These are phyloP conservation scores for Phylloscopus whistleri DNA, from an alignment of 2,113 vertebrate species.

Conservation along the genomic window DNA sequence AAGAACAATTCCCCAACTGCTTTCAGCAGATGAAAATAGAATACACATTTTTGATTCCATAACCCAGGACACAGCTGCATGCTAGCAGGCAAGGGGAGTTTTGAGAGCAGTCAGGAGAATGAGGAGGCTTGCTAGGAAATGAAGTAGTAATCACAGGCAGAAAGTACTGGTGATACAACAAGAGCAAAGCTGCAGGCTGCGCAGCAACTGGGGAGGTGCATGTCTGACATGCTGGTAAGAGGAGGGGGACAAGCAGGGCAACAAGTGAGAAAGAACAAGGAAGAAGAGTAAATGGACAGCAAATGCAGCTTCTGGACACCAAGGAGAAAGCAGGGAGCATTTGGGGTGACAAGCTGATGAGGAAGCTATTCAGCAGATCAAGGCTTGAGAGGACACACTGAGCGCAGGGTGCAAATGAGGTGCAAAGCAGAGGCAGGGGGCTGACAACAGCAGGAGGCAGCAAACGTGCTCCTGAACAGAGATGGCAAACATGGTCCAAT, in stretches of 20 bases:
- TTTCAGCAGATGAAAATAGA: no score
- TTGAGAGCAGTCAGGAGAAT: neutral
- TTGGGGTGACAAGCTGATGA: neutral
- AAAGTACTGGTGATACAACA: neutral
- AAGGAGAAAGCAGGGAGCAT: neutral
- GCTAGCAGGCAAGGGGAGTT: neutral
- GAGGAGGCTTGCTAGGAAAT: neutral
- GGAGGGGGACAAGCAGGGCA: neutral
- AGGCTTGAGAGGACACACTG: neutral
- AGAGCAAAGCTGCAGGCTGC: neutral
- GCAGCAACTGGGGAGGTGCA: neutral
- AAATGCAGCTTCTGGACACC: neutral
- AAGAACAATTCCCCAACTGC: no score
- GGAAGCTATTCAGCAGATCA: neutral
- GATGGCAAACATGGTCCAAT: neutral
- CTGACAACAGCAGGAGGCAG: neutral
- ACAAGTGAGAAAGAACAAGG: neutral
- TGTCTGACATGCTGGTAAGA: neutral
- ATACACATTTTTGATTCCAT: no score
- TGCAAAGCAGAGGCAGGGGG: neutral
- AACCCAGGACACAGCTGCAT: no score
- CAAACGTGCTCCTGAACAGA: neutral
- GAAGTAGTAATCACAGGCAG: neutral
- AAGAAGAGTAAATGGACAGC: neutral
- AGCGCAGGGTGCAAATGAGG: fast-evolving